A percentile compares a stretch with the other conserved stretches of the same genome.
Conservation (phyloP, 1,140 invertebrate species). For the Drosophila ambigua region DNA sequence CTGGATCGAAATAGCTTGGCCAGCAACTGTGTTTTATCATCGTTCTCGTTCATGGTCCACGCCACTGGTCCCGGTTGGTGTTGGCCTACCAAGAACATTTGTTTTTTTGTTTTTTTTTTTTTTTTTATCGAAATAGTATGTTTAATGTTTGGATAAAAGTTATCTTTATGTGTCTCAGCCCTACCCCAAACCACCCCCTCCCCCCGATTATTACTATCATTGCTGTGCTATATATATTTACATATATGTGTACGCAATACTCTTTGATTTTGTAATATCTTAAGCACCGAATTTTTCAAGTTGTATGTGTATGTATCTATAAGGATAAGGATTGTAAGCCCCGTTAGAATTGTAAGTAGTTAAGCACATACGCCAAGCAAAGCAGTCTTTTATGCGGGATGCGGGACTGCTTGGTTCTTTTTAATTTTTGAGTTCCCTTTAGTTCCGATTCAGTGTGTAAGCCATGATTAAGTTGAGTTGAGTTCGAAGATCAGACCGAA, state of each 20-base stretch:
- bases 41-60: neutral
- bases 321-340: conserved; percentile 12
- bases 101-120: neutral
- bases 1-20: no score
- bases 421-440: neutral
- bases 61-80: conserved; percentile 15
- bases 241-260: conserved; percentile 6
- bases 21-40: neutral
- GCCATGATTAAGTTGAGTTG: neutral
- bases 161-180: conserved; percentile 19
- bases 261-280: conserved; percentile 22
- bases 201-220: neutral
- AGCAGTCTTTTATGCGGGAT: conserved; percentile 18
- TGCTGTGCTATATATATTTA: conserved; percentile 17
- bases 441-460: neutral
- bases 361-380: conserved; percentile 9
- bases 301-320: conserved; percentile 23
- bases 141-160: conserved; percentile 5
- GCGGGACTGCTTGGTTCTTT: conserved; percentile 23
- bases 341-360: conserved; percentile 21
- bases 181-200: neutral
- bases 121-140: conserved; percentile 36
- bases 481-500: neutral
- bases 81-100: neutral
- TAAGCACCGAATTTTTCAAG: conserved; percentile 37